These are phyloP conservation scores for Nycteola revayana DNA, from an alignment of 2,888 invertebrate species.

Conservation along the genomic window DNA sequence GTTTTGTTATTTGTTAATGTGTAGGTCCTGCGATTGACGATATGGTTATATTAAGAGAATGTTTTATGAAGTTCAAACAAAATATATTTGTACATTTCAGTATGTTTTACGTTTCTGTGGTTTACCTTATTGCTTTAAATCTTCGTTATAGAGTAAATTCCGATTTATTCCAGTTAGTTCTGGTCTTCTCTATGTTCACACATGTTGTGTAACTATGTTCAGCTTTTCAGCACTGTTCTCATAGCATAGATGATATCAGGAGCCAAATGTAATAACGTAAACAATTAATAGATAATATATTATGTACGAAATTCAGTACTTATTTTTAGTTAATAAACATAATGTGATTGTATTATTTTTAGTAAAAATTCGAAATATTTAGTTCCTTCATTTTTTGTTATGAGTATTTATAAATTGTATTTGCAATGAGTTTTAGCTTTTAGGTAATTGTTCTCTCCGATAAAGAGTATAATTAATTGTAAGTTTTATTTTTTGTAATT, in stretches of 20 bases:
- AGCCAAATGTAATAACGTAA: constrained; percentile 77
- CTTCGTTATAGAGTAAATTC: constrained; percentile 32
- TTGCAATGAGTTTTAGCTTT: constrained; percentile 56
- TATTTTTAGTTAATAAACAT: constrained; percentile 66
- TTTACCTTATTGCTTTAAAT: constrained; percentile 31
- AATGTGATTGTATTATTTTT: constrained; percentile 67
- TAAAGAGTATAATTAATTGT: constrained; percentile 72
- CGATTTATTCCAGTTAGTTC: constrained; percentile 16
- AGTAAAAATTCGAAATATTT: constrained; percentile 71
- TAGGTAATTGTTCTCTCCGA: constrained; percentile 74
- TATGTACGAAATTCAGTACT: constrained; percentile 59
- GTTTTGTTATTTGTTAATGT: constrained; percentile 79
- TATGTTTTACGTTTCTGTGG: constrained; percentile 32
- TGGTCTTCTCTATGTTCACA: constrained; percentile 20
- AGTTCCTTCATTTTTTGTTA: constrained; percentile 80
- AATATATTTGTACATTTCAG: constrained; percentile 32
- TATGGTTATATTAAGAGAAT: constrained; percentile 42
- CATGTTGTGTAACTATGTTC: constrained; percentile 27
- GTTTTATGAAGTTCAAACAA: constrained; percentile 36
- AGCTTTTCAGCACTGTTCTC: constrained; percentile 45
- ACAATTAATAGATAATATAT: constrained; percentile 63
- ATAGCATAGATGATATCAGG: constrained; percentile 54
- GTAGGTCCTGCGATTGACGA: constrained; percentile 47
- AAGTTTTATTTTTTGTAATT: constrained; percentile 67
- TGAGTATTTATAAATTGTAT: constrained; percentile 73